phyloP scores from a whole-genome alignment of 2,113 vertebrate genomes.

The Caracal caracal region DNA sequence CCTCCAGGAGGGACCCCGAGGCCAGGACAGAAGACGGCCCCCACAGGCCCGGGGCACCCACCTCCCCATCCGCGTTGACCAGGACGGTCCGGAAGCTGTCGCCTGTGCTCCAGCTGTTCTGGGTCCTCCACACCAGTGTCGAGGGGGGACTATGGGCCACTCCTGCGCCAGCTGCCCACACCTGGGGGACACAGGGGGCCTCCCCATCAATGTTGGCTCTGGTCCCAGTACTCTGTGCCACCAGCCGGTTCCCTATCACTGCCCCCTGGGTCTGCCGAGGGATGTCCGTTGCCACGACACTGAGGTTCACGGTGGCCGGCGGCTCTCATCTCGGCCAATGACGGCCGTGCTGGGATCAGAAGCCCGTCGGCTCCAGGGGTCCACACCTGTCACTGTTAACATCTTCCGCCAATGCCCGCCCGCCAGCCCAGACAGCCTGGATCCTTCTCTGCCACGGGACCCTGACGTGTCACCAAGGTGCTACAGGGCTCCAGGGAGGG shows the following conservation, averaged over 20 bases:
- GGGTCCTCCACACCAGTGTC: slow-evolving; percentile 95
- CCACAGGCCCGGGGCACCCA: slow-evolving; percentile 57
- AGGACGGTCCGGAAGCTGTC: slow-evolving; percentile 89
- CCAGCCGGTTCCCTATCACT: no score
- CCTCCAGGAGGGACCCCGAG: no score
- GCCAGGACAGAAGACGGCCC: not conserved
- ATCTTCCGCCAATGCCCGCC: accelerated
- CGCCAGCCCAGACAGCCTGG: accelerated
- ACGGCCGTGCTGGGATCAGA: not conserved
- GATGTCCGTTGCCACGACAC: not conserved
- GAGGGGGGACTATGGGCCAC: slow-evolving; percentile 93
- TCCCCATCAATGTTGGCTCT: accelerated
- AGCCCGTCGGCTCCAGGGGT: not conserved
- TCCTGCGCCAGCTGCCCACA: slow-evolving; percentile 94
- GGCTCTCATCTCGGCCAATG: accelerated
- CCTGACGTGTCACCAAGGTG: not conserved
- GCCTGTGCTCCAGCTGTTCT: slow-evolving; percentile 94
- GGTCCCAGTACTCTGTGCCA: not conserved
- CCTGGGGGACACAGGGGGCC: slow-evolving; percentile 81
- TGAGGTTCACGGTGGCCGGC: not conserved
- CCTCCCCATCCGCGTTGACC: slow-evolving; percentile 93
- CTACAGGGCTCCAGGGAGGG: not conserved
- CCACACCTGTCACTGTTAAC: accelerated
- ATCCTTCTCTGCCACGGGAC: accelerated
- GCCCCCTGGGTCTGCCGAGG: no score